phyloP scores from a whole-genome alignment of 2,113 vertebrate genomes.

The Acrocephalus kingi region DNA sequence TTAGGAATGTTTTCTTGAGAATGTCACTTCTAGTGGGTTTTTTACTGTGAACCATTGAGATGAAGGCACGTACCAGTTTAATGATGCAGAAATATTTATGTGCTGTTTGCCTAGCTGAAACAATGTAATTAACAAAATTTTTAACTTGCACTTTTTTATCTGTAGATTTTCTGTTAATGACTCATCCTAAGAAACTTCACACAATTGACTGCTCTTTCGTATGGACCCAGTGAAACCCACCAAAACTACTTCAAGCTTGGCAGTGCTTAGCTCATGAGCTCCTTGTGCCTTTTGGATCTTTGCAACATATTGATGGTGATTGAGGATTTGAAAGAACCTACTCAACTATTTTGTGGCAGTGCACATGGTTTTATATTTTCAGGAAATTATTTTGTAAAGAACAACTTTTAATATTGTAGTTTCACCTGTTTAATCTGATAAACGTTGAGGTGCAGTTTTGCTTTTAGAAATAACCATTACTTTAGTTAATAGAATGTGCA shows the following conservation, averaged over 20 bases:
- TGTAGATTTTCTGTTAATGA: conserved; percentile 77
- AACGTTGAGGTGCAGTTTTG: conserved; percentile 71
- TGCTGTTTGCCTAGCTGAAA: neutral
- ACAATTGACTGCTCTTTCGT: conserved; percentile 64
- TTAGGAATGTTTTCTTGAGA: neutral
- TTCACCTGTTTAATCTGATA: conserved; percentile 74
- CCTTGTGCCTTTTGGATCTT: conserved; percentile 84
- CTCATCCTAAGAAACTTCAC: conserved; percentile 74
- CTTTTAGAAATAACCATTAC: conserved; percentile 73
- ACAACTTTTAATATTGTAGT: conserved; percentile 80
- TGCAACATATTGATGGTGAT: conserved; percentile 66
- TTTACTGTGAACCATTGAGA: neutral
- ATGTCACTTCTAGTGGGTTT: neutral
- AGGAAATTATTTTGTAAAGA: conserved; percentile 82
- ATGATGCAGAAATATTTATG: neutral
- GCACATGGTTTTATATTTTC: conserved; percentile 82
- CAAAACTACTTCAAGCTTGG: conserved; percentile 78
- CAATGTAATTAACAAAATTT: neutral
- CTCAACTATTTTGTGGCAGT: conserved; percentile 79
- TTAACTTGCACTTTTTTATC: neutral
- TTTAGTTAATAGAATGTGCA: conserved; percentile 69
- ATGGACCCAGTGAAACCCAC: conserved; percentile 73
- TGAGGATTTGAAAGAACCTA: conserved; percentile 74
- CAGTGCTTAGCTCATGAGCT: conserved; percentile 78
- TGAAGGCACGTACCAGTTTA: neutral